phyloP scores from a whole-genome alignment of 2,113 vertebrate species.

The Excalfactoria chinensis region DNA sequence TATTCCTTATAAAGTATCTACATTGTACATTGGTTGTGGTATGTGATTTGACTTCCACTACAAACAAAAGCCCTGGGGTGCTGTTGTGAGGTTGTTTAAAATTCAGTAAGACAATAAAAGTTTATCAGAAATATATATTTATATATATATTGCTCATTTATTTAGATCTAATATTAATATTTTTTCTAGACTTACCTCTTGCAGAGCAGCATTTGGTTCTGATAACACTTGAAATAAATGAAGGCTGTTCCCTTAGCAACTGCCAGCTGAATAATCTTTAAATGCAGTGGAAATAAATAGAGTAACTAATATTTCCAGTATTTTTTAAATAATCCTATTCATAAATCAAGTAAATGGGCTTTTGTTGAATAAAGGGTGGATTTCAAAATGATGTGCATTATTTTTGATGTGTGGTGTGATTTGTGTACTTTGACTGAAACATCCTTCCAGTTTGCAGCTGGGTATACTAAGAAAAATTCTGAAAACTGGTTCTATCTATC shows the following conservation, averaged over 20 bases:
- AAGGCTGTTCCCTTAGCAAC: constrained; percentile 56
- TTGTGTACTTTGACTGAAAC: constrained; percentile 27
- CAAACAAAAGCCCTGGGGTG: not conserved
- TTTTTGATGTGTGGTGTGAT: constrained; percentile 37
- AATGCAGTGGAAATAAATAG: constrained; percentile 6
- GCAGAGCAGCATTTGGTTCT: not conserved
- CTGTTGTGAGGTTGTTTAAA: not conserved
- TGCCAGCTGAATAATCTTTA: constrained; percentile 21
- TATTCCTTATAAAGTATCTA: not conserved
- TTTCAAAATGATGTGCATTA: constrained; percentile 53
- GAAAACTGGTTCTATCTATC: constrained; percentile 12
- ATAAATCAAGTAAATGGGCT: constrained; percentile 14
- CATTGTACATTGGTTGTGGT: not conserved
- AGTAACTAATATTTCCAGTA: constrained; percentile 51
- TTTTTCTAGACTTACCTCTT: not conserved
- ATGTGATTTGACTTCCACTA: not conserved
- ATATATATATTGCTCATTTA: not conserved
- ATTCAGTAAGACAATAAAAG: not conserved
- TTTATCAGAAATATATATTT: not conserved
- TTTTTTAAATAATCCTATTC: constrained; percentile 26
- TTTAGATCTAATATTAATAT: not conserved
- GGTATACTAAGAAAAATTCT: constrained; percentile 26
- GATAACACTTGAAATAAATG: constrained; percentile 14
- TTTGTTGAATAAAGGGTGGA: constrained; percentile 20
- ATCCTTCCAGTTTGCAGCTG: not conserved